phyloP scores from a whole-genome alignment of 2,113 vertebrate species.

The Calcarius ornatus region DNA sequence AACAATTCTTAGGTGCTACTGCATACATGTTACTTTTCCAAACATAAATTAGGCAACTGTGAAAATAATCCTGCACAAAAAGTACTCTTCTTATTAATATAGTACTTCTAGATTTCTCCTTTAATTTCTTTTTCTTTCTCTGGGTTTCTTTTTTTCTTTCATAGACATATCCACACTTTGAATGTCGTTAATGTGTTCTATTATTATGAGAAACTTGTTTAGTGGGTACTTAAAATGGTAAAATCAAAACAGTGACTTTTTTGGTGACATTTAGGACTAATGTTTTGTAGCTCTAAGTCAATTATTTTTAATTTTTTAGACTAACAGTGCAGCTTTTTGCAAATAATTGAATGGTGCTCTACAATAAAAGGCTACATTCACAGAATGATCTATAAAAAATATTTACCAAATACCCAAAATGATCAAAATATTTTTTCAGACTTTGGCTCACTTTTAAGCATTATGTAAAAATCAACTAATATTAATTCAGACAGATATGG shows the following conservation, averaged over 20 bases:
- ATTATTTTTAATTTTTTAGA: neutral
- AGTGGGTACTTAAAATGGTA: neutral
- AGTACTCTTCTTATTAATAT: neutral
- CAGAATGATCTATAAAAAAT: neutral
- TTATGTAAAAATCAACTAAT: neutral
- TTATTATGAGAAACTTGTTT: neutral
- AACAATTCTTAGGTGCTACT: neutral
- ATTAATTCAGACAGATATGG: neutral
- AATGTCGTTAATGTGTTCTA: neutral
- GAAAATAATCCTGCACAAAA: neutral
- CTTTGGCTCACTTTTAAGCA: neutral
- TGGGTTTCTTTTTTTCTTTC: neutral
- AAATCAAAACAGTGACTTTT: neutral
- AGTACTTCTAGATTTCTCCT: neutral
- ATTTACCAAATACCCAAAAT: neutral
- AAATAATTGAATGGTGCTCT: neutral
- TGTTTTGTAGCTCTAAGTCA: neutral
- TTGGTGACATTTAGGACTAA: neutral
- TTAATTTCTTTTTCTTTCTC: neutral
- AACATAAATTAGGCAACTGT: neutral
- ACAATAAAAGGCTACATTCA: neutral
- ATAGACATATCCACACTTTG: neutral
- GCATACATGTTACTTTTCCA: neutral
- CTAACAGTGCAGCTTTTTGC: neutral
- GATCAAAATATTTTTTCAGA: neutral